These are phyloP conservation scores for Aethina tumida DNA, from an alignment of 1,140 invertebrate species.

Conservation along the genomic window DNA sequence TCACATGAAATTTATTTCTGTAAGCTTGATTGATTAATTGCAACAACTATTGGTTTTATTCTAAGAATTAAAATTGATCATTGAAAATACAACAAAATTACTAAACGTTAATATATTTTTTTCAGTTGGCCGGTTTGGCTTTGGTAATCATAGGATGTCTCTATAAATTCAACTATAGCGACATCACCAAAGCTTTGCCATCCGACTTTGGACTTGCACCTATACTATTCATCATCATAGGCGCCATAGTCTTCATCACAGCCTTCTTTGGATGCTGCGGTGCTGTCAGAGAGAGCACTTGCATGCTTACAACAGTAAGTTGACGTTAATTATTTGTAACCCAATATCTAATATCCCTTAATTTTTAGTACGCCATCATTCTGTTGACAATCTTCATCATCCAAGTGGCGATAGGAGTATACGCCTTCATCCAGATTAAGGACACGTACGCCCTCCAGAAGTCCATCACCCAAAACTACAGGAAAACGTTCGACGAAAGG, in stretches of 20 bases:
- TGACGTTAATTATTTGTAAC: not conserved
- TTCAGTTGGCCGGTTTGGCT: constrained; percentile 31
- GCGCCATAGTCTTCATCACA: constrained; percentile 68
- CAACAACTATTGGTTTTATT: too few species aligned
- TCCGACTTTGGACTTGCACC: constrained; percentile 42
- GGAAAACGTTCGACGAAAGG: constrained; percentile 37
- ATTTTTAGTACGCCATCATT: constrained; percentile 40
- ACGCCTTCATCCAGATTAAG: constrained; percentile 34
- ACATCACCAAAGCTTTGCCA: constrained; percentile 22
- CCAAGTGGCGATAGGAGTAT: constrained; percentile 41
- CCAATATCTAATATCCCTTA: constrained; percentile 6
- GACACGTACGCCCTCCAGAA: constrained; percentile 16
- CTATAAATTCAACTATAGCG: constrained; percentile 27
- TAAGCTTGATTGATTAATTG: too few species aligned
- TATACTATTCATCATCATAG: constrained; percentile 68
- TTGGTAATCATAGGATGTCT: constrained; percentile 30
- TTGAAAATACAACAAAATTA: too few species aligned
- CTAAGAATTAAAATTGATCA: too few species aligned
- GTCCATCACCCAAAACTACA: constrained; percentile 13
- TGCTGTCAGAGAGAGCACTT: constrained; percentile 70
- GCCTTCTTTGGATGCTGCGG: constrained; percentile 84
- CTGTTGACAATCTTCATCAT: constrained; percentile 40
- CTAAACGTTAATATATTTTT: too few species aligned
- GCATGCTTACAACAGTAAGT: constrained; percentile 66
- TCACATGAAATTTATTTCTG: too few species aligned